Percentiles rank a stretch among this genome's conserved stretches.
These are phyloP conservation scores for Akabosia matsudoensis DNA, from an alignment of 1,140 invertebrate genomes.

Conservation along the genomic window DNA sequence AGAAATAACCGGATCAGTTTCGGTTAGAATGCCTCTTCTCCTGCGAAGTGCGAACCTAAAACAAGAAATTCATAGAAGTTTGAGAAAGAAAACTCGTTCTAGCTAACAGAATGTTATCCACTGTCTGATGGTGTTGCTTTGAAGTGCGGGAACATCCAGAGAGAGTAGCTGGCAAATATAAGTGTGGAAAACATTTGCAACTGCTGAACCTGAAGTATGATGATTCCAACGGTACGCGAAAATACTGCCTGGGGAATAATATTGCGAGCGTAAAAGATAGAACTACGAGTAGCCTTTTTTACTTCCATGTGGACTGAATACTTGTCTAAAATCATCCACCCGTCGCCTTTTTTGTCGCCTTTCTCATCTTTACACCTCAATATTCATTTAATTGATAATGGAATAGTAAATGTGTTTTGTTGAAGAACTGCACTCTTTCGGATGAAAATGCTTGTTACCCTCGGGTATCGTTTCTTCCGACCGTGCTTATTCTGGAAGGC, in stretches of 20 bases:
- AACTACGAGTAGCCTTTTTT: not conserved
- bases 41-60: no score
- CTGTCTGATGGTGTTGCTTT: no score
- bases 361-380: not conserved
- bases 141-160: no score
- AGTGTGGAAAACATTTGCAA: not conserved
- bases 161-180: not conserved
- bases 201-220: not conserved
- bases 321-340: not conserved
- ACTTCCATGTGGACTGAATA: not conserved
- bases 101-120: no score
- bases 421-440: not conserved
- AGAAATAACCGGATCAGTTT: no score
- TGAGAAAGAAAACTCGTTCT: no score
- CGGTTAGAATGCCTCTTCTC: no score
- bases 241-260: conserved; percentile 1
- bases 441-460: no score
- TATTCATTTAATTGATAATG: conserved; percentile 23
- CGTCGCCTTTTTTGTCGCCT: not conserved
- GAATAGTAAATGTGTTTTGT: conserved; percentile 15
- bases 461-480: no score
- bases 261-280: not conserved
- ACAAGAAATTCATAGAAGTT: no score
- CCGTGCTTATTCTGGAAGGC: no score
- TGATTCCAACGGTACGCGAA: not conserved